Evolutionary conservation across 2,113 vertebrate species (phyloP).

Genomic region (Pseudonaja textilis): DNA sequence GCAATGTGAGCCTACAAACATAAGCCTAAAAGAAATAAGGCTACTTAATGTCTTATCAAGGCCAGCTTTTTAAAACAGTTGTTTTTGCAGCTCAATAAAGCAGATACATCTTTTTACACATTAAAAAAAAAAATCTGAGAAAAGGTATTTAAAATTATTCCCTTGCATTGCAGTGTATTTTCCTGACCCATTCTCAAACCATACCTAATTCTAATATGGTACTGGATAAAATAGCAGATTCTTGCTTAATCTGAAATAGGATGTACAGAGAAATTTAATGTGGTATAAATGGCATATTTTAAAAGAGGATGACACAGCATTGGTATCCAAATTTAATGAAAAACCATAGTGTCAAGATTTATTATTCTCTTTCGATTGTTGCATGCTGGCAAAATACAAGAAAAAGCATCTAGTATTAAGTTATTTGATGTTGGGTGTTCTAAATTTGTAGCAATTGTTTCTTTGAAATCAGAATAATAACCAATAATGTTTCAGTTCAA

Average conservation of each 20-base stretch:
- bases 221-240: background rate
- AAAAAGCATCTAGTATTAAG: background rate
- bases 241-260: background rate
- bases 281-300: background rate
- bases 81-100: background rate
- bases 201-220: background rate
- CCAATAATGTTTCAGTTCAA: background rate
- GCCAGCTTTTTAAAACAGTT: background rate
- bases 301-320: background rate
- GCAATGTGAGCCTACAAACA: background rate
- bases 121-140: background rate
- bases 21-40: background rate
- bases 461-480: background rate
- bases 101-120: background rate
- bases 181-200: background rate
- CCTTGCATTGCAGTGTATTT: background rate
- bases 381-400: background rate
- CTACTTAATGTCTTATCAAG: background rate
- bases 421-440: background rate
- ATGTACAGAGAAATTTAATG: background rate
- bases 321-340: background rate
- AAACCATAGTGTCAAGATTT: background rate
- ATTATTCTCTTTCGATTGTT: background rate
- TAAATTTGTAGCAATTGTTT: constrained; percentile 4
- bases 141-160: background rate